Percentiles rank a stretch among this genome's conserved stretches.
phyloP scores from a whole-genome alignment of 2,797 vertebrate species.

The Thripadectes ignobilis region DNA sequence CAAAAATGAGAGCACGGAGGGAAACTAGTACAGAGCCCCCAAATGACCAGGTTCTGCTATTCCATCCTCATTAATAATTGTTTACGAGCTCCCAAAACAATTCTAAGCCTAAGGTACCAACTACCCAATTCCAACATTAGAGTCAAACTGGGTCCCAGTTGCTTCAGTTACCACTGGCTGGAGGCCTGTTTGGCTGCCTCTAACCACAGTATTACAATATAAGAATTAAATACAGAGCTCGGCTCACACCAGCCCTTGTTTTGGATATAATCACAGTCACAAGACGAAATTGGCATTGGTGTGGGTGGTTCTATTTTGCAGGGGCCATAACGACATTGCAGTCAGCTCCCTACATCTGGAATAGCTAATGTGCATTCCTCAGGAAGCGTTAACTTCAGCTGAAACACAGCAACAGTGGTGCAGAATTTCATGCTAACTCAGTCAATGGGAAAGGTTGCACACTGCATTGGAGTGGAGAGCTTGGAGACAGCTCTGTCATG shows the following conservation, averaged over 20 bases:
- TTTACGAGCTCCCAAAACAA: conserved; percentile 1
- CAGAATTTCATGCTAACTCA: not conserved
- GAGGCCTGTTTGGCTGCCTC: conserved; percentile 27
- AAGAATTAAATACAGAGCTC: conserved; percentile 66
- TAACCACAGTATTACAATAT: conserved; percentile 61
- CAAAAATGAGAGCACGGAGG: not conserved
- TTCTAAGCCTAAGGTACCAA: not conserved
- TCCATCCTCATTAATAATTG: conserved; percentile 22
- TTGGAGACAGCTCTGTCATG: not conserved
- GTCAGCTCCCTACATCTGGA: conserved; percentile 57
- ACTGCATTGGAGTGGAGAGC: not conserved
- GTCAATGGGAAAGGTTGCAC: not conserved
- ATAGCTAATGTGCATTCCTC: conserved; percentile 55
- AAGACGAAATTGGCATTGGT: conserved; percentile 53
- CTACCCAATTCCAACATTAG: not conserved
- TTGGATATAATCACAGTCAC: conserved; percentile 65
- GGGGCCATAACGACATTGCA: conserved; percentile 17
- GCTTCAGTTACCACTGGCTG: conserved; percentile 2
- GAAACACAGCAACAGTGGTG: not conserved
- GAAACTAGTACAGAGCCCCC: not conserved
- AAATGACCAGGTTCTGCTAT: not conserved
- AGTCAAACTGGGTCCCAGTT: not conserved
- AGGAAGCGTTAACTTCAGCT: conserved; percentile 31
- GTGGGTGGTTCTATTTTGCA: conserved; percentile 67
- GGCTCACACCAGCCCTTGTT: conserved; percentile 40